Evolutionary conservation across 2,888 invertebrate genomes (phyloP).

Genomic region (Mythimna albipuncta): DNA sequence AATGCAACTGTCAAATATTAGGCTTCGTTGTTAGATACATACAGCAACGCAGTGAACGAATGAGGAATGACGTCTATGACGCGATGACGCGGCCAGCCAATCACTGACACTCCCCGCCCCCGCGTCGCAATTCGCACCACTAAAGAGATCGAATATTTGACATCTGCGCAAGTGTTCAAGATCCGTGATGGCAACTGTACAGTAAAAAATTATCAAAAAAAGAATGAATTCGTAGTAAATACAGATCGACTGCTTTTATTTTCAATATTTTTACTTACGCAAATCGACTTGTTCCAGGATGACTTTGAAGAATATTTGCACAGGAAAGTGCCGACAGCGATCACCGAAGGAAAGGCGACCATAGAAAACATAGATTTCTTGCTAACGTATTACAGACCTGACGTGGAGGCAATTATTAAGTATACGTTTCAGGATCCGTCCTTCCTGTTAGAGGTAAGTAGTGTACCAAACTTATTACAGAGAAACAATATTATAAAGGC

Average conservation of each 20-base stretch:
- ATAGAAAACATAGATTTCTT: slow-evolving; percentile 85
- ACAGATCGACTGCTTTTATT: not conserved
- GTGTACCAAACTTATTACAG: not conserved
- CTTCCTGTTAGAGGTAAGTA: slow-evolving; percentile 93
- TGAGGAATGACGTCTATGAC: too few species aligned
- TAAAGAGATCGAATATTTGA: too few species aligned
- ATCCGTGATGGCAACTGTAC: not conserved
- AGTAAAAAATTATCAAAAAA: not conserved
- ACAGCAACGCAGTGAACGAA: too few species aligned
- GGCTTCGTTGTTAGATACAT: not conserved
- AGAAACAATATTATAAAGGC: too few species aligned
- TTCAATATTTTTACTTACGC: not conserved
- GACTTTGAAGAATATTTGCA: slow-evolving; percentile 71
- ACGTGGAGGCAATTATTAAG: slow-evolving; percentile 92
- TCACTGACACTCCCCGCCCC: too few species aligned
- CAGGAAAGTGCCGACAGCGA: slow-evolving; percentile 79
- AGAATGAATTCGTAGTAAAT: too few species aligned
- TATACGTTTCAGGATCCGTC: slow-evolving; percentile 96
- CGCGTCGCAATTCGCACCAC: too few species aligned
- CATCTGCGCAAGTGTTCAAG: too few species aligned
- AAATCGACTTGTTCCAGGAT: slow-evolving; percentile 71
- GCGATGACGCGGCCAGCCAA: too few species aligned
- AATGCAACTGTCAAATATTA: too few species aligned
- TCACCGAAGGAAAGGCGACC: slow-evolving; percentile 77
- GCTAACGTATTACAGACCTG: slow-evolving; percentile 79